phyloP scores from a whole-genome alignment of 2,888 invertebrate species.

The Aethes cnicana region DNA sequence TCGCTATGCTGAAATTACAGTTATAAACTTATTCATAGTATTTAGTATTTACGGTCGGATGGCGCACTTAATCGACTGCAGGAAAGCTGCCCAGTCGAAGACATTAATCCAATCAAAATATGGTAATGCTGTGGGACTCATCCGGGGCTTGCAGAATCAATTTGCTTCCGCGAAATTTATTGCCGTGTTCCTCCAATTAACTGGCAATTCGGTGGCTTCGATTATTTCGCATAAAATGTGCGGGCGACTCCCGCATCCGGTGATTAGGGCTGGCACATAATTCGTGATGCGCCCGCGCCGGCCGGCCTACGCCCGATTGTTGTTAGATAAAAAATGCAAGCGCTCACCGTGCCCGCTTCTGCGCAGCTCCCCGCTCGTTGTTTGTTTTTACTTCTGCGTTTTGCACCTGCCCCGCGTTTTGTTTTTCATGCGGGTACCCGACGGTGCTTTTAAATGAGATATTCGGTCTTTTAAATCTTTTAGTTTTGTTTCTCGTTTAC shows the following conservation, averaged over 20 bases:
- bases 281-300: constrained; percentile 76
- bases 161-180: constrained; percentile 74
- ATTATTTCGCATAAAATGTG: constrained; percentile 79
- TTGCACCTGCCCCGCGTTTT: constrained; percentile 74
- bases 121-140: constrained; percentile 61
- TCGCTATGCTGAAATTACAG: background rate
- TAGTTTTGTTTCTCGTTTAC: constrained; percentile 46
- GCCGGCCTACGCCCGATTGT: constrained; percentile 65
- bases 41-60: constrained; percentile 58
- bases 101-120: constrained; percentile 76
- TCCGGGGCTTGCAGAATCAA: constrained; percentile 66
- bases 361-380: constrained; percentile 55
- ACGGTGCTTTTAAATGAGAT: constrained; percentile 55
- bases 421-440: constrained; percentile 55
- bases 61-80: constrained; percentile 67
- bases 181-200: constrained; percentile 77
- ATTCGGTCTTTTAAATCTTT: constrained; percentile 48
- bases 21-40: constrained; percentile 51
- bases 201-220: constrained; percentile 81
- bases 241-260: constrained; percentile 82
- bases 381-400: constrained; percentile 69
- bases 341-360: constrained; percentile 48
- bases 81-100: constrained; percentile 65
- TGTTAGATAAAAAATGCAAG: constrained; percentile 76
- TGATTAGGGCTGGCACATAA: constrained; percentile 76